Evolutionary conservation across 2,888 invertebrate genomes (phyloP), one percentile per base, ranked within the genome.

Genomic region (Melanophora roralis): DNA sequence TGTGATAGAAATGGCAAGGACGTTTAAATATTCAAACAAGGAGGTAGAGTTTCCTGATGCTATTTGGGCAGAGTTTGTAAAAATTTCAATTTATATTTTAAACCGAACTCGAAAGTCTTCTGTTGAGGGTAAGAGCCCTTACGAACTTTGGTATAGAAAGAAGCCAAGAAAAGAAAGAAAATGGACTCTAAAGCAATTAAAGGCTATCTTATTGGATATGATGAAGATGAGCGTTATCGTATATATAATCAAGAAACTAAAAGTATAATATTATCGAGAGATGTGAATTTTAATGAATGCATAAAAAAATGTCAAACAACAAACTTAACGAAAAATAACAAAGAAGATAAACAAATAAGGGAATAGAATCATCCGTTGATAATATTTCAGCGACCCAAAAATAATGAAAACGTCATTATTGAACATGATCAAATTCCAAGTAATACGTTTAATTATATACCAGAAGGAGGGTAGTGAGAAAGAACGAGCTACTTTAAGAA

Each of bases 81-180:
- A 80, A 32, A 9, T 32, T 1, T 11, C 43, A 9, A 60, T 60
- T 60, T 60, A 60, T 27, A 32, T 45, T 14, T 27, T 60, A 6
- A 60, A 60, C 47, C 49, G 79, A 45, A 78, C 78, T 14, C 71
- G 75, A 16, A 75, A 75, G 9, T 64, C 51, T 34, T 67, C 55
- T n/a, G 21, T 62, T n/a, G 55, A 62, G 16, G 57, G 59, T 12
- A 71, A 45, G 14, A 79, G 53, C 55, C 72, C 77, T 14, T 72
- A 64, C 27, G 76, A 81, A 19, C 59, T 82, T 12, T 82, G 77
- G 83, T n/a, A 16, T 12, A 23, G 36, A 1, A 55, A 38, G 32
- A 16, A 6, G n/a, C 55, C 55, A 12, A 72, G 74, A 67, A 71
- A n/a, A n/a, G n/a, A n/a, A n/a, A n/a, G n/a, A n/a, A n/a, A n/a